phyloP scores from a whole-genome alignment of 1,140 invertebrate genomes.

The Eriosoma lanigerum region DNA sequence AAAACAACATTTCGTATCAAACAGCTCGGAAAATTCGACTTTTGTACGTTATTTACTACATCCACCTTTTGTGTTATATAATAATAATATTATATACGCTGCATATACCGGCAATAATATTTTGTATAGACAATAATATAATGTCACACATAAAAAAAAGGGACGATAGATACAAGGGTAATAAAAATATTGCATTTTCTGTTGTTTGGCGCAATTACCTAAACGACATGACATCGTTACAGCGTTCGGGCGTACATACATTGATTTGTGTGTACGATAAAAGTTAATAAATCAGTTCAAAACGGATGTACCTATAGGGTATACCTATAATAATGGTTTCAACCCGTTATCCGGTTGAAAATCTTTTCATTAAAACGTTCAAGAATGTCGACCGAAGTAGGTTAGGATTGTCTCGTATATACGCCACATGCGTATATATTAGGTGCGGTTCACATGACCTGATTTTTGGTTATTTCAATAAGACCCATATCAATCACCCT shows the following conservation, averaged over 20 bases:
- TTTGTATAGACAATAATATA: not conserved
- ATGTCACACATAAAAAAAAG: conserved; percentile 5
- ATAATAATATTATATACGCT: not conserved
- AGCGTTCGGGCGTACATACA: not conserved
- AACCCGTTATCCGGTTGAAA: conserved; percentile 18
- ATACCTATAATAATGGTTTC: not conserved
- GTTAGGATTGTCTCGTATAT: too few species aligned
- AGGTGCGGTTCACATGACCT: conserved; percentile 21
- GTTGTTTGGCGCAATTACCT: conserved; percentile 11
- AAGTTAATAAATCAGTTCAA: conserved; percentile 34
- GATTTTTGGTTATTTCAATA: conserved; percentile 28
- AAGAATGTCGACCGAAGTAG: not conserved
- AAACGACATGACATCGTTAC: not conserved
- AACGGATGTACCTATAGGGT: conserved; percentile 19
- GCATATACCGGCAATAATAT: conserved; percentile 2
- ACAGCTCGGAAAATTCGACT: conserved; percentile 50
- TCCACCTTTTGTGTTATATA: conserved; percentile 21
- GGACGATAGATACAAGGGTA: not conserved
- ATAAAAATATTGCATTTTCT: not conserved
- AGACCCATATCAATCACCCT: not conserved
- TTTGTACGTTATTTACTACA: conserved; percentile 19
- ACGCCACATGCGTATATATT: too few species aligned
- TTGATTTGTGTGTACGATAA: conserved; percentile 27
- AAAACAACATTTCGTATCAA: conserved; percentile 50
- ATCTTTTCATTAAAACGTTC: not conserved